Conservation (phyloP, 2,797 vertebrate genomes). For the Darevskia mixta region DNA sequence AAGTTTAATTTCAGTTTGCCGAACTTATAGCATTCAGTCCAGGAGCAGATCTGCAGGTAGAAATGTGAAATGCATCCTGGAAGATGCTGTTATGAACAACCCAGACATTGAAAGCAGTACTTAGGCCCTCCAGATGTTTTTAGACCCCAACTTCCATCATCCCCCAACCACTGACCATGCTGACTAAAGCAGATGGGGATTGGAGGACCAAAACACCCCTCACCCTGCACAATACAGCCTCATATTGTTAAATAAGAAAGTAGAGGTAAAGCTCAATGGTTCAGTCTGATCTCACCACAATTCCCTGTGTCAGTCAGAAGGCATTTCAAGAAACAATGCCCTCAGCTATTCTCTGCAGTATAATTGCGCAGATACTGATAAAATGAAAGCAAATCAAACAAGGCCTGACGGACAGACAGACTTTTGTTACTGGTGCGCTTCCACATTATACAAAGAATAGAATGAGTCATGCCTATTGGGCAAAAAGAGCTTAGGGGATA, state of each 20-base stretch:
- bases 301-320: background rate
- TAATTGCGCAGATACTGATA: constrained; percentile 2
- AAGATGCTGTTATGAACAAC: background rate
- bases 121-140: background rate
- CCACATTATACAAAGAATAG: constrained; percentile 18
- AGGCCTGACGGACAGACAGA: background rate
- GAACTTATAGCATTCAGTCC: background rate
- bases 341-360: constrained; percentile 27
- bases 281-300: background rate
- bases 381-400: constrained; percentile 1
- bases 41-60: too few relatives aligned
- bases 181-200: too few relatives aligned
- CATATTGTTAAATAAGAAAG: background rate
- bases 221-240: background rate
- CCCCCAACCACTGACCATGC: too few relatives aligned
- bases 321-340: constrained; percentile 50
- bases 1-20: background rate
- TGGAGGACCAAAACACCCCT: background rate
- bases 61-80: background rate
- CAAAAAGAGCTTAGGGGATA: background rate
- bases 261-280: background rate
- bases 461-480: background rate
- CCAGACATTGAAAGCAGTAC: background rate
- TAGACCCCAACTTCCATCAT: background rate
- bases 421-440: background rate